Conservation (phyloP, 2,797 vertebrate genomes). For the Xiphorhynchus erythropygius region DNA sequence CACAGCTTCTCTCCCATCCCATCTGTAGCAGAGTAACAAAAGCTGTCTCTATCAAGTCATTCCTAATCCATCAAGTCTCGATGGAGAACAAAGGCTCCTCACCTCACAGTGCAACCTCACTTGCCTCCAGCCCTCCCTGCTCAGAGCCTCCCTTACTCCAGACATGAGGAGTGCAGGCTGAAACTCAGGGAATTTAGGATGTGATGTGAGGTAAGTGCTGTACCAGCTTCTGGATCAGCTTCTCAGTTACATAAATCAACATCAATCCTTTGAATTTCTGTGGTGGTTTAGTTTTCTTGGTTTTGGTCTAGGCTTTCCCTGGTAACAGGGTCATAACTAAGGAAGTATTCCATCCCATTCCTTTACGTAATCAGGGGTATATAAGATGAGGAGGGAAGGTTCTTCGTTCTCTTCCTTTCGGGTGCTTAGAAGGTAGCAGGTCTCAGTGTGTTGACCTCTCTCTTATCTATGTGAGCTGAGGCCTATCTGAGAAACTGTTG, state of each 20-base stretch:
- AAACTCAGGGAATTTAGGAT: neutral
- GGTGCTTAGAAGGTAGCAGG: too few relatives aligned
- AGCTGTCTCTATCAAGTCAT: neutral
- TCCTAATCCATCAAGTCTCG: conserved; percentile 34
- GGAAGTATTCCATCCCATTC: too few relatives aligned
- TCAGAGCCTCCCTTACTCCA: neutral
- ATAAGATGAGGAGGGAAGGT: too few relatives aligned
- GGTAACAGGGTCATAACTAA: too few relatives aligned
- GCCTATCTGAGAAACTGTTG: too few relatives aligned
- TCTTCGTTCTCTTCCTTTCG: too few relatives aligned
- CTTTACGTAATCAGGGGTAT: too few relatives aligned
- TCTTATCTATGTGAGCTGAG: too few relatives aligned
- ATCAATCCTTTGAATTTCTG: too few relatives aligned
- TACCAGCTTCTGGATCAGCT: neutral
- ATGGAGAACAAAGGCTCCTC: neutral
- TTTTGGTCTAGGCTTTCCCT: too few relatives aligned
- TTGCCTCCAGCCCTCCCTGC: neutral
- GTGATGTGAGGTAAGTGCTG: neutral
- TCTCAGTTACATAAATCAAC: neutral
- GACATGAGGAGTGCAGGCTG: fast-evolving
- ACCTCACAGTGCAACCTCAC: neutral
- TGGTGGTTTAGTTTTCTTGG: too few relatives aligned
- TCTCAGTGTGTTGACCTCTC: too few relatives aligned
- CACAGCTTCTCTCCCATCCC: neutral
- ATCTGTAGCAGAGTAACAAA: conserved; percentile 26